Conservation (phyloP, 2,888 invertebrate species). For the Caenorhabditis sp. region DNA sequence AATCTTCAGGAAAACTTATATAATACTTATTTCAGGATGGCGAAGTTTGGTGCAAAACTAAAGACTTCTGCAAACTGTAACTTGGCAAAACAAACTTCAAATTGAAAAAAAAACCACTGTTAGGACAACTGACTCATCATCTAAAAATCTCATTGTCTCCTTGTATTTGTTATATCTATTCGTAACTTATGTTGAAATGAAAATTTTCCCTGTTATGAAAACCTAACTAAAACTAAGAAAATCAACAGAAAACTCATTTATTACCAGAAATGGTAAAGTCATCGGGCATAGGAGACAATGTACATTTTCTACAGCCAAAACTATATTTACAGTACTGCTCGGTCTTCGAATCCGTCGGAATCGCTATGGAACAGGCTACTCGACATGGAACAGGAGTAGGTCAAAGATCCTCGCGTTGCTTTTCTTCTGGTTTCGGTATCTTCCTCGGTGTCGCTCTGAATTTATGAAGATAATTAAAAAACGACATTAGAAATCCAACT, state of each 20-base stretch:
- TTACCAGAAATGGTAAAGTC: background rate
- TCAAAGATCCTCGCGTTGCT: background rate
- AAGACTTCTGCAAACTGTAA: conserved; percentile 27
- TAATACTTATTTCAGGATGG: conserved; percentile 64
- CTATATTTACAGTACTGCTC: conserved; percentile 28
- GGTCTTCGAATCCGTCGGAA: conserved; percentile 52
- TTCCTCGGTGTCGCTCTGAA: conserved; percentile 38
- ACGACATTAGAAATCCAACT: too few relatives aligned
- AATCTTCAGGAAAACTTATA: too few relatives aligned
- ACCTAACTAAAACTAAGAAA: background rate
- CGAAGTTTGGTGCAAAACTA: conserved; percentile 67
- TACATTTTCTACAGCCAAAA: too few relatives aligned
- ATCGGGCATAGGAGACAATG: background rate
- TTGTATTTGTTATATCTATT: background rate
- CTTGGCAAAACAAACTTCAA: conserved; percentile 10
- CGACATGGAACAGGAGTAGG: background rate
- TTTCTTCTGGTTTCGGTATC: too few relatives aligned
- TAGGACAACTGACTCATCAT: background rate
- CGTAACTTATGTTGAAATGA: background rate
- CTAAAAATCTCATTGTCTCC: background rate
- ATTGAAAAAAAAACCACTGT: too few relatives aligned
- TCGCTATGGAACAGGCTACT: conserved; percentile 49
- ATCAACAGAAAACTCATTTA: too few relatives aligned
- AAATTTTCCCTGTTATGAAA: background rate
- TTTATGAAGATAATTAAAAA: too few relatives aligned